Conservation (phyloP, 2,888 invertebrate genomes). For the Phengaris alcon region DNA sequence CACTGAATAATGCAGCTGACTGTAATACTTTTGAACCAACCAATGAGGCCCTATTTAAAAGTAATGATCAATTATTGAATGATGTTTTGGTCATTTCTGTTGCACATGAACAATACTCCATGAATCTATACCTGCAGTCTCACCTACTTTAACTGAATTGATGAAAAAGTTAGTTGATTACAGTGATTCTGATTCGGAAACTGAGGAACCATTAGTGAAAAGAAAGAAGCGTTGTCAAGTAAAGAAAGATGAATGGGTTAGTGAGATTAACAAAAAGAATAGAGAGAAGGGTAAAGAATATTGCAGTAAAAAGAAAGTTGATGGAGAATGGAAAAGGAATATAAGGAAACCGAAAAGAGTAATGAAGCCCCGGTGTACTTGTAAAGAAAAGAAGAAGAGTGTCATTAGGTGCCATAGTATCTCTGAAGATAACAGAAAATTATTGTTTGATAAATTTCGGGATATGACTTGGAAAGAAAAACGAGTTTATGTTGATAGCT, state of each 20-base stretch:
- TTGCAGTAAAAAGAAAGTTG: constrained; percentile 32
- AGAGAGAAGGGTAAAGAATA: constrained; percentile 33
- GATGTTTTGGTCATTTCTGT: no score
- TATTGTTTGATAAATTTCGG: constrained; percentile 33
- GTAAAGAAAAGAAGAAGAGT: constrained; percentile 32
- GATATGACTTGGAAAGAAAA: constrained; percentile 33
- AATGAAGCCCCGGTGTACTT: constrained; percentile 34
- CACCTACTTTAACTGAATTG: constrained; percentile 24
- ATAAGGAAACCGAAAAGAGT: constrained; percentile 33
- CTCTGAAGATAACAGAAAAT: constrained; percentile 34
- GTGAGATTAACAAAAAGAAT: constrained; percentile 35
- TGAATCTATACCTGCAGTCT: neutral
- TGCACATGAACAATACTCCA: no score
- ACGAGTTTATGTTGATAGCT: constrained; percentile 33
- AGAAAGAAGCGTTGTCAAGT: constrained; percentile 35
- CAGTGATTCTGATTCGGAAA: constrained; percentile 33
- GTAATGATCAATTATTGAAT: no score
- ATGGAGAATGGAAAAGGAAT: constrained; percentile 33
- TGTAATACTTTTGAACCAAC: no score
- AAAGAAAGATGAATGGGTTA: constrained; percentile 35
- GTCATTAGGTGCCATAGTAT: constrained; percentile 32
- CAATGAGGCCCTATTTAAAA: no score
- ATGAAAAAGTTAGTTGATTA: constrained; percentile 34
- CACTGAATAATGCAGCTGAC: no score
- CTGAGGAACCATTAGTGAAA: constrained; percentile 35